Percentiles rank a stretch among this genome's conserved stretches.
Conservation (phyloP, 1,140 invertebrate genomes). For the Drosophila varians region DNA sequence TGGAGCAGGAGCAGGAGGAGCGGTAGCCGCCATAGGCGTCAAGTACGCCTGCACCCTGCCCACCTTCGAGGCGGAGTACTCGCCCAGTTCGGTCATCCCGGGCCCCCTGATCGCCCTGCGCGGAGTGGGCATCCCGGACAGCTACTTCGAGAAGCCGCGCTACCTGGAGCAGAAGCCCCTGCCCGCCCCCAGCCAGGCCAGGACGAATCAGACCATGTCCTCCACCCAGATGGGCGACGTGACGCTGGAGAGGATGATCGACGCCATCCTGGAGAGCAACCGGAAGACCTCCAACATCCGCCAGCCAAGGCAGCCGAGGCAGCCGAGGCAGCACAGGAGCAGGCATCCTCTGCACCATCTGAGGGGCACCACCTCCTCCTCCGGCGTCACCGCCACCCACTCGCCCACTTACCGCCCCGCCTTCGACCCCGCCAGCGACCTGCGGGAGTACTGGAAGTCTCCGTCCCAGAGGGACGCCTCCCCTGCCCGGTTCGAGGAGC, state of each 20-base stretch:
- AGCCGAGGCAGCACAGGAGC: too few relatives aligned
- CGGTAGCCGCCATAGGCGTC: not conserved
- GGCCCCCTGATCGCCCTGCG: slow-evolving; percentile 74
- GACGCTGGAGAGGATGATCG: slow-evolving; percentile 81
- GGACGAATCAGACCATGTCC: slow-evolving; percentile 45
- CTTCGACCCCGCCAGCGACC: slow-evolving; percentile 72
- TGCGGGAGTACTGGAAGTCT: slow-evolving; percentile 65
- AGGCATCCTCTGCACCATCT: slow-evolving; percentile 3
- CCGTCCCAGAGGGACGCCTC: slow-evolving; percentile 24
- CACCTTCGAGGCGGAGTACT: slow-evolving; percentile 75
- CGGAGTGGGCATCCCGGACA: slow-evolving; percentile 76
- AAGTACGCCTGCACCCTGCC: slow-evolving; percentile 60
- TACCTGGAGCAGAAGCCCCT: slow-evolving; percentile 60
- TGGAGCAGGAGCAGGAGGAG: not conserved
- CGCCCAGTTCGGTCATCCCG: slow-evolving; percentile 70
- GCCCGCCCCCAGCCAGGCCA: not conserved
- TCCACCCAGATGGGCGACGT: slow-evolving; percentile 80
- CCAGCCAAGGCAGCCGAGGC: slow-evolving; percentile 6
- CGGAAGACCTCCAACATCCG: slow-evolving; percentile 36
- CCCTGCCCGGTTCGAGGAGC: slow-evolving; percentile 54
- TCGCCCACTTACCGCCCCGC: slow-evolving; percentile 68
- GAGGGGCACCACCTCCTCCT: slow-evolving; percentile 12
- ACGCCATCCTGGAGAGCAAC: slow-evolving; percentile 79
- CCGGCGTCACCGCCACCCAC: not conserved
- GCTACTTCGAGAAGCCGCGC: slow-evolving; percentile 80